These are phyloP conservation scores for Tachycineta bicolor DNA, from an alignment of 2,113 vertebrate genomes.

Conservation along the genomic window DNA sequence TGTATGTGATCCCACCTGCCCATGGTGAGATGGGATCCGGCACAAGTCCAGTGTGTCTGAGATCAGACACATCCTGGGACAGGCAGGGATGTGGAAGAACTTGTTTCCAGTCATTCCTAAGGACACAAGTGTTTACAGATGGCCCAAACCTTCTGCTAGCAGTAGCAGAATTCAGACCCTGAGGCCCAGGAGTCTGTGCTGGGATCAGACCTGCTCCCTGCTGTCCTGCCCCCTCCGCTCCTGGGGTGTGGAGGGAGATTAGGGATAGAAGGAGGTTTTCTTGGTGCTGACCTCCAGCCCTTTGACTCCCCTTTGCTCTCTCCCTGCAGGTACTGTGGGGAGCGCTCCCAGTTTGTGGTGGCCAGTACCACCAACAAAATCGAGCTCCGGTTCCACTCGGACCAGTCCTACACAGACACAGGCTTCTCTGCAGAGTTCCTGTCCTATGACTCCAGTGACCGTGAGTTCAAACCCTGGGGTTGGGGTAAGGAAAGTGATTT, in stretches of 20 bases:
- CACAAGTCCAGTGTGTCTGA: not conserved
- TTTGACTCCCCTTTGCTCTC: not conserved
- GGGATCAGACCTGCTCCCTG: not conserved
- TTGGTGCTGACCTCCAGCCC: not conserved
- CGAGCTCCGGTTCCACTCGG: constrained; percentile 80
- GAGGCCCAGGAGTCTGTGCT: not conserved
- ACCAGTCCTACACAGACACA: constrained; percentile 83
- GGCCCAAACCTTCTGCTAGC: not conserved
- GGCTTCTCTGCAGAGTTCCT: constrained; percentile 84
- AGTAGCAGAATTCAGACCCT: not conserved
- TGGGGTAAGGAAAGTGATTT: too few relatives aligned
- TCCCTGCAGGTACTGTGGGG: constrained; percentile 82
- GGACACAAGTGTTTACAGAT: not conserved
- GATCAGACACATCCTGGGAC: not conserved
- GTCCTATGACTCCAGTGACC: constrained; percentile 80
- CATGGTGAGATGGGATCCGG: not conserved
- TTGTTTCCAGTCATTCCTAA: not conserved
- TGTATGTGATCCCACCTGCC: rapidly evolving
- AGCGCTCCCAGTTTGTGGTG: constrained; percentile 65
- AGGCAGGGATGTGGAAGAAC: not conserved
- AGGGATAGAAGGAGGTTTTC: not conserved
- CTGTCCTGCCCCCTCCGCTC: not conserved
- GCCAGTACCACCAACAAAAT: constrained; percentile 76
- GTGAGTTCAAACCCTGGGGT: constrained; percentile 73
- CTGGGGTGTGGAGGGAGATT: not conserved